Evolutionary conservation across 2,797 vertebrate genomes (phyloP).

Genomic region (Selene dorsalis): DNA sequence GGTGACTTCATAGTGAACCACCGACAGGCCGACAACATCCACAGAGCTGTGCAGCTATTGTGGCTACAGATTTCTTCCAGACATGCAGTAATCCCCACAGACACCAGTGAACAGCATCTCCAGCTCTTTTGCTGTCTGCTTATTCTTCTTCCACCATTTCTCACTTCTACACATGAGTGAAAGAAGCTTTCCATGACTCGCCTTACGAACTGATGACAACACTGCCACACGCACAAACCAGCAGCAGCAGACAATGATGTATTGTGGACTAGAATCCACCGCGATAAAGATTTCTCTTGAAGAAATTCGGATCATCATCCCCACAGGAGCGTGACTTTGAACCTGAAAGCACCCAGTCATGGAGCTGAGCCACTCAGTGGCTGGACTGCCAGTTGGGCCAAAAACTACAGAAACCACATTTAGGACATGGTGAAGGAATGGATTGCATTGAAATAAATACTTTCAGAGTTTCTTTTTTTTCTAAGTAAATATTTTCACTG

Average conservation of each 20-base stretch:
- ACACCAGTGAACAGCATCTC: neutral
- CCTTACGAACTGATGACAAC: constrained; percentile 19
- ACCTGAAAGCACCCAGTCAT: constrained; percentile 52
- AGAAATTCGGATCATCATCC: constrained; percentile 44
- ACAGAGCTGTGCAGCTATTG: neutral
- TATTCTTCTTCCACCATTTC: constrained; percentile 10
- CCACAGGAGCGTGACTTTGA: constrained; percentile 47
- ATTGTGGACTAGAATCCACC: constrained; percentile 14
- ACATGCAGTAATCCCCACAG: neutral
- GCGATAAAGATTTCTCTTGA: constrained; percentile 23
- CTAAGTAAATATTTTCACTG: constrained; percentile 85
- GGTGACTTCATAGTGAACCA: neutral
- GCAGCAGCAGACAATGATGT: constrained; percentile 17
- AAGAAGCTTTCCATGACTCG: constrained; percentile 31
- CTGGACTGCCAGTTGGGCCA: constrained; percentile 69
- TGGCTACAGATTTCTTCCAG: neutral
- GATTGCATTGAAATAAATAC: constrained; percentile 82
- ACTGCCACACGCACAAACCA: neutral
- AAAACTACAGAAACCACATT: constrained; percentile 77
- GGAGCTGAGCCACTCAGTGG: constrained; percentile 55
- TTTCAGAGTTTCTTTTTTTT: constrained; percentile 76
- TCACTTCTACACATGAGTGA: constrained; percentile 20
- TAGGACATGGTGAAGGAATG: constrained; percentile 75
- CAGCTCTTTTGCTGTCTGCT: neutral
- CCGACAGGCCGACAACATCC: neutral